phyloP scores from a whole-genome alignment of 2,888 invertebrate species.

The Apoda limacodes region DNA sequence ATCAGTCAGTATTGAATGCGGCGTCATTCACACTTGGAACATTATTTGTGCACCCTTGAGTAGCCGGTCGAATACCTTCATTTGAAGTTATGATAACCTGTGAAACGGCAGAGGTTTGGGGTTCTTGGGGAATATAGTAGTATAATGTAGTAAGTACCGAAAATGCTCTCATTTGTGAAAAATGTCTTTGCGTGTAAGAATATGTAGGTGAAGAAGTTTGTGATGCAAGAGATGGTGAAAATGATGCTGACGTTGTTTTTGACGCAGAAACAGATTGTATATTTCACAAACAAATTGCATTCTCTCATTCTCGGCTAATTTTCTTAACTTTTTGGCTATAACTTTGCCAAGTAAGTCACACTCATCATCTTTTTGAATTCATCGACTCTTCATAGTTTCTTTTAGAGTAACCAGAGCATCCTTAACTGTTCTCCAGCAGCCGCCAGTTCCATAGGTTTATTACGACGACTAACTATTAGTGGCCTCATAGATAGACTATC shows the following conservation, averaged over 20 bases:
- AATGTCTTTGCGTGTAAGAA: slow-evolving; percentile 2
- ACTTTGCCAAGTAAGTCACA: slow-evolving; percentile 14
- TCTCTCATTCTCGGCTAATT: slow-evolving; percentile 9
- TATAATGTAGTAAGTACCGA: slow-evolving; percentile 2
- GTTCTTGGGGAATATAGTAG: slow-evolving; percentile 4
- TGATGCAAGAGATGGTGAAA: slow-evolving; percentile 1
- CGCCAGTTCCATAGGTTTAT: slow-evolving; percentile 3
- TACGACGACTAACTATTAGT: slow-evolving; percentile 7
- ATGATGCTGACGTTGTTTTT: slow-evolving; percentile 1
- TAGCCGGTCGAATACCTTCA: slow-evolving; percentile 4
- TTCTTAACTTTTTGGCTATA: slow-evolving; percentile 13
- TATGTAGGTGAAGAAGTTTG: too few relatives aligned
- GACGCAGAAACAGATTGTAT: slow-evolving; percentile 11
- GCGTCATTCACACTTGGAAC: slow-evolving; percentile 2
- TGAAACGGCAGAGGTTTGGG: slow-evolving; percentile 5
- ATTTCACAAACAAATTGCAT: slow-evolving; percentile 11
- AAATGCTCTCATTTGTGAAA: slow-evolving; percentile 2
- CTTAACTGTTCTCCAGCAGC: slow-evolving; percentile 8
- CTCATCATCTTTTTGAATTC: slow-evolving; percentile 12
- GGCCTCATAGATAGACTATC: slow-evolving; percentile 3
- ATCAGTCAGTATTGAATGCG: slow-evolving; percentile 3
- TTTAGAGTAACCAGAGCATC: slow-evolving; percentile 11
- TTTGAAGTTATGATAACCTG: slow-evolving; percentile 7
- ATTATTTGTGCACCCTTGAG: slow-evolving; percentile 2
- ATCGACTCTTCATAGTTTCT: slow-evolving; percentile 9